Conservation (phyloP, 2,888 invertebrate species). For the Drosophila robusta region DNA sequence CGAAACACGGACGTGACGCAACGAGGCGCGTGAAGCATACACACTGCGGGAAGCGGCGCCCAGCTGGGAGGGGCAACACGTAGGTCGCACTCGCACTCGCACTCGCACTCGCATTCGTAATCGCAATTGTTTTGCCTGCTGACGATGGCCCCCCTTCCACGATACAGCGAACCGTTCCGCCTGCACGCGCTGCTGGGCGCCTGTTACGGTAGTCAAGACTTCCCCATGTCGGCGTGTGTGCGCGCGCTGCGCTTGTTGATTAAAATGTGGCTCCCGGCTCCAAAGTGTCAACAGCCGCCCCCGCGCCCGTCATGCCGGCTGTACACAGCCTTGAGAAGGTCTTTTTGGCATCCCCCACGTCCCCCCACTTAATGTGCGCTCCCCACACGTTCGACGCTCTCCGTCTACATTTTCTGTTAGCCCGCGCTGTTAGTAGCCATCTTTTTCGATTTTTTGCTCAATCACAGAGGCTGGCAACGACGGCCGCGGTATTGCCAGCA, state of each 20-base stretch:
- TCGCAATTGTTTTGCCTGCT: neutral
- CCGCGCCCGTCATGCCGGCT: neutral
- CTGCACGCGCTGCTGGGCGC: constrained; percentile 44
- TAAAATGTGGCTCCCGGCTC: constrained; percentile 47
- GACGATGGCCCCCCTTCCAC: neutral
- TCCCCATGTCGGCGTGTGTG: constrained; percentile 84
- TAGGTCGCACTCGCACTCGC: constrained; percentile 5
- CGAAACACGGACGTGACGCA: constrained; percentile 21
- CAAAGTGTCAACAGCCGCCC: constrained; percentile 8
- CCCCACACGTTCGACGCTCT: constrained; percentile 46
- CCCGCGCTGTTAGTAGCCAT: constrained; percentile 83
- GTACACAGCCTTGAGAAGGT: constrained; percentile 67
- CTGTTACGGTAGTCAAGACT: constrained; percentile 83
- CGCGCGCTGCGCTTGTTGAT: constrained; percentile 54
- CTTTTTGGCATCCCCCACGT: constrained; percentile 25
- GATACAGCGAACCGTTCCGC: neutral
- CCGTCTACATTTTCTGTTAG: constrained; percentile 77
- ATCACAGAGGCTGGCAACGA: constrained; percentile 38
- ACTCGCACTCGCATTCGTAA: constrained; percentile 7
- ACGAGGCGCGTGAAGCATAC: constrained; percentile 14
- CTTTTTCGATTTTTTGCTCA: constrained; percentile 81
- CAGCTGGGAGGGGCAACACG: constrained; percentile 41
- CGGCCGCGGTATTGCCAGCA: constrained; percentile 13
- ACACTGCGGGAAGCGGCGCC: constrained; percentile 8
- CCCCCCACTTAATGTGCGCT: constrained; percentile 32